Evolutionary conservation across 2,888 invertebrate genomes (phyloP).

Genomic region (Drosophila limbata): DNA sequence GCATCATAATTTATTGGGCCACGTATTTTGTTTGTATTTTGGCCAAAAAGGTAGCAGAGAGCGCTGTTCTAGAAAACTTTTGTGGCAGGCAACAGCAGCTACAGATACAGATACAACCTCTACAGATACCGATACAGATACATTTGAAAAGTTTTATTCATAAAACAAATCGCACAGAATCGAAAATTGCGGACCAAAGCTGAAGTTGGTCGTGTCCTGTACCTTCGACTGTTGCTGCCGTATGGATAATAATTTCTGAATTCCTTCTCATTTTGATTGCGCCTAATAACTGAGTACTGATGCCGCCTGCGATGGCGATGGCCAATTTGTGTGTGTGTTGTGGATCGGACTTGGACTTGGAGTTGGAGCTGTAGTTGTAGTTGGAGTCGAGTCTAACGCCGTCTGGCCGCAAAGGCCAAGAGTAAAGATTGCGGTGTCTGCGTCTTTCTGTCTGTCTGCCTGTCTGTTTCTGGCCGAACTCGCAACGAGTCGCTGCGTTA

Average conservation of each 20-base stretch:
- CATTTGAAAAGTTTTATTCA: constrained; percentile 76
- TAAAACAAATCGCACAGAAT: constrained; percentile 78
- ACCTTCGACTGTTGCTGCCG: constrained; percentile 42
- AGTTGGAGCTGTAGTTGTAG: constrained; percentile 16
- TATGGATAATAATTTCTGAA: constrained; percentile 81
- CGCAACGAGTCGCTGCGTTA: constrained; percentile 56
- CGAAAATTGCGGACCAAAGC: constrained; percentile 70
- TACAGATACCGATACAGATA: constrained; percentile 54
- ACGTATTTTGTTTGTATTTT: constrained; percentile 71
- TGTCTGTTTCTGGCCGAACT: constrained; percentile 5
- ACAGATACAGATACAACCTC: constrained; percentile 19
- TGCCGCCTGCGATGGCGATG: constrained; percentile 68
- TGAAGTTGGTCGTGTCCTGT: constrained; percentile 58
- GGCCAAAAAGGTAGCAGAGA: constrained; percentile 59
- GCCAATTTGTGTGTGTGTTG: constrained; percentile 47
- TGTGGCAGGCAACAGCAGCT: constrained; percentile 26
- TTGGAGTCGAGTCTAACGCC: constrained; percentile 45
- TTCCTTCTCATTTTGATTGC: constrained; percentile 82
- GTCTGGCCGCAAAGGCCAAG: constrained; percentile 43
- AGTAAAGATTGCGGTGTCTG: constrained; percentile 36
- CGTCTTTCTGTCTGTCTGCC: constrained; percentile 14
- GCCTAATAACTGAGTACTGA: constrained; percentile 81
- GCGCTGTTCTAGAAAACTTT: constrained; percentile 55
- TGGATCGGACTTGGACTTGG: background rate
- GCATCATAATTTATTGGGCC: constrained; percentile 66